phyloP scores from a whole-genome alignment of 2,113 vertebrate species.

The Mirza zaza region DNA sequence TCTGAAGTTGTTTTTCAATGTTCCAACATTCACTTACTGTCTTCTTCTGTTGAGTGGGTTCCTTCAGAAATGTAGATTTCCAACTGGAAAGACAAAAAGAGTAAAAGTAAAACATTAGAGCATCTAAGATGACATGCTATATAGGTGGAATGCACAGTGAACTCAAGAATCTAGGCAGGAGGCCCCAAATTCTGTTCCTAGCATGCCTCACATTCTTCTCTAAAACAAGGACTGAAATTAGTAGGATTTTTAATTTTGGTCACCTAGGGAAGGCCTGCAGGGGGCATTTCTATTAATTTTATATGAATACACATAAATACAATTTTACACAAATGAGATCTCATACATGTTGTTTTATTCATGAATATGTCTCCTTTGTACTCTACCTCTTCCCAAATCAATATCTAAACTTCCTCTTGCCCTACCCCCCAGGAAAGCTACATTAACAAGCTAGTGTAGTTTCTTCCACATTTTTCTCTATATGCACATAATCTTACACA shows the following conservation, averaged over 20 bases:
- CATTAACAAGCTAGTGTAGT: not conserved
- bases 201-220: not conserved
- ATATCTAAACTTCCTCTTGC: not conserved
- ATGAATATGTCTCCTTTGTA: not conserved
- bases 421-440: not conserved
- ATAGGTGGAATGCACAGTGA: not conserved
- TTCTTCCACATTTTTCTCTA: not conserved
- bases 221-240: not conserved
- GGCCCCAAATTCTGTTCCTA: not conserved
- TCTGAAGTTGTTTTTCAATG: not conserved
- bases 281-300: not conserved
- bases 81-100: constrained; percentile 86
- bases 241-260: not conserved
- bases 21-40: constrained; percentile 90
- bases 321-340: not conserved
- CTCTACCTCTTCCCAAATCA: not conserved
- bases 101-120: constrained; percentile 39
- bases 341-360: not conserved
- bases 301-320: not conserved
- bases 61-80: constrained; percentile 99
- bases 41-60: constrained; percentile 96
- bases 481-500: not conserved
- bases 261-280: not conserved
- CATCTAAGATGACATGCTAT: not conserved
- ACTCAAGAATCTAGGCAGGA: not conserved